Evolutionary conservation across 2,797 vertebrate species (phyloP).

Genomic region (Amphiprion clarkii): DNA sequence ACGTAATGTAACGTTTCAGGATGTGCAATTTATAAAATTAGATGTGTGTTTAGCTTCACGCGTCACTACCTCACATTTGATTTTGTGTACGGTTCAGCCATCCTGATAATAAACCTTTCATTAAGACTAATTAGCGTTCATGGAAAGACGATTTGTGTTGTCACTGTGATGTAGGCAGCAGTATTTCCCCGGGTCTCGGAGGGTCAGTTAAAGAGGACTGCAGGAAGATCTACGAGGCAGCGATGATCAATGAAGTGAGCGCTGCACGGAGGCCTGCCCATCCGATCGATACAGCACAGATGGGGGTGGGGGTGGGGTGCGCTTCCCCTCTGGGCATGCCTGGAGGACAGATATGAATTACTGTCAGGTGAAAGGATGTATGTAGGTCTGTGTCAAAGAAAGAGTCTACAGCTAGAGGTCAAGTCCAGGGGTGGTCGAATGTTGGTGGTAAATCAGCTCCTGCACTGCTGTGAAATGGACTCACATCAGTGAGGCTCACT

Average conservation of each 20-base stretch:
- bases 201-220: conserved; percentile 62
- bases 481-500: conserved; percentile 2
- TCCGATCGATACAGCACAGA: conserved; percentile 64
- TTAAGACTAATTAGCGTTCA: conserved; percentile 71
- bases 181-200: conserved; percentile 60
- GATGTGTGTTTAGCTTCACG: conserved; percentile 5
- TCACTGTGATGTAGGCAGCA: conserved; percentile 42
- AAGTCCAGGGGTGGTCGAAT: conserved; percentile 1
- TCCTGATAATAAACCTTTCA: conserved; percentile 58
- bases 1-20: conserved; percentile 27
- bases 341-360: conserved; percentile 58
- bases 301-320: not conserved
- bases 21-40: conserved; percentile 8
- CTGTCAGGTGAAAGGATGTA: conserved; percentile 29
- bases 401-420: conserved; percentile 38
- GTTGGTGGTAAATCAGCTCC: conserved; percentile 29
- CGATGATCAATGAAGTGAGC: conserved; percentile 74
- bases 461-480: conserved; percentile 9
- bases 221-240: conserved; percentile 57
- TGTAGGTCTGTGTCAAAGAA: conserved; percentile 24
- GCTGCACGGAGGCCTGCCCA: conserved; percentile 37
- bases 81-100: conserved; percentile 49
- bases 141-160: conserved; percentile 53
- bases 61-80: conserved; percentile 44
- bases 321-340: not conserved